Conservation (phyloP, 35 echinoderm and acorn worm species). For the Antedon bifida region DNA sequence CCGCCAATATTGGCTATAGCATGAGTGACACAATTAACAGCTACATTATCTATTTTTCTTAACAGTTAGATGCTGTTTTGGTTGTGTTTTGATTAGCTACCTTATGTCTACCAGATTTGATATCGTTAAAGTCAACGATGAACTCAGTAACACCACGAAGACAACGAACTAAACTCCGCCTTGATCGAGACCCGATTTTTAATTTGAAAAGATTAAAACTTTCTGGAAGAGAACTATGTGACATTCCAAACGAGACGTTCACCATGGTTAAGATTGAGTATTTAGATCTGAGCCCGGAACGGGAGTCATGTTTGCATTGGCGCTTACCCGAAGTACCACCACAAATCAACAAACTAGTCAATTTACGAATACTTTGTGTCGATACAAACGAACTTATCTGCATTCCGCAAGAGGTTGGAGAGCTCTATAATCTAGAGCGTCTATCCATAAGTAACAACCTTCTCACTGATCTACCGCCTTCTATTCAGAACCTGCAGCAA, state of each 20-base stretch:
- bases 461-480: constrained; percentile 44
- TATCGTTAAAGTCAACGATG: neutral
- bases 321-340: constrained; percentile 37
- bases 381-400: constrained; percentile 74
- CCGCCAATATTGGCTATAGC: too few species aligned
- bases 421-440: constrained; percentile 56
- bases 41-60: too few species aligned
- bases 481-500: constrained; percentile 34
- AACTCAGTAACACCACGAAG: neutral
- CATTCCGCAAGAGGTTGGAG: constrained; percentile 42
- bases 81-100: too few species aligned
- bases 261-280: constrained; percentile 51
- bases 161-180: constrained; percentile 25
- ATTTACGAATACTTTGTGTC: constrained; percentile 59
- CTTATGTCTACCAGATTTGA: too few species aligned
- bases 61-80: too few species aligned
- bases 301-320: constrained; percentile 44
- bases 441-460: constrained; percentile 86
- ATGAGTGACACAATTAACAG: too few species aligned
- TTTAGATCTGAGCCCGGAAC: constrained; percentile 73
- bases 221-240: constrained; percentile 42
- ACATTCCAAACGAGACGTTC: constrained; percentile 43
- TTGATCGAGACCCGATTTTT: constrained; percentile 38
- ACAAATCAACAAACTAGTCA: constrained; percentile 27
- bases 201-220: constrained; percentile 62